These are phyloP conservation scores for Cantharis nigra DNA, from an alignment of 2,888 invertebrate species.

Conservation along the genomic window DNA sequence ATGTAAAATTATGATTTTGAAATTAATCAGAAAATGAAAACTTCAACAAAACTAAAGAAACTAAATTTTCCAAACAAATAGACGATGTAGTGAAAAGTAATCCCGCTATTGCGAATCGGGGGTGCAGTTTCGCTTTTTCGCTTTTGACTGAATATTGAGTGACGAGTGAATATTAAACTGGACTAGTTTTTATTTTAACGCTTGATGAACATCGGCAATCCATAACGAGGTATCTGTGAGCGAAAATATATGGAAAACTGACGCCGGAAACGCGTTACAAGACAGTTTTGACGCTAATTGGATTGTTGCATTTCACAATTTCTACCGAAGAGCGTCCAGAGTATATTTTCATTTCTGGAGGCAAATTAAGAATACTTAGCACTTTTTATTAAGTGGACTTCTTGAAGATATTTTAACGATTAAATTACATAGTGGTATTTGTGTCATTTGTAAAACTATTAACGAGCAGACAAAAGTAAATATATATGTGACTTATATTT, in stretches of 20 bases:
- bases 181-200: not conserved
- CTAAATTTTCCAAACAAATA: too few species aligned
- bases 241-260: not conserved
- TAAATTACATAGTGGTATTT: not conserved
- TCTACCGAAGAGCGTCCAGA: not conserved
- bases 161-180: not conserved
- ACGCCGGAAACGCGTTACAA: not conserved
- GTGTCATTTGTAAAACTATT: not conserved
- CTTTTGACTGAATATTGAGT: not conserved
- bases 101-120: too few species aligned
- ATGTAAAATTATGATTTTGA: not conserved
- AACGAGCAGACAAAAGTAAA: not conserved
- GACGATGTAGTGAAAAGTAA: too few species aligned
- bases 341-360: not conserved
- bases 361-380: not conserved
- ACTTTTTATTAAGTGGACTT: not conserved
- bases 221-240: not conserved
- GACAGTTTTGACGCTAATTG: not conserved
- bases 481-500: not conserved
- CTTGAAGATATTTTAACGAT: not conserved
- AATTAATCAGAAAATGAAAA: too few species aligned
- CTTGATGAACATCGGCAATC: not conserved
- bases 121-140: too few species aligned
- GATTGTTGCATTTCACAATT: not conserved
- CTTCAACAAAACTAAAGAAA: too few species aligned